These are phyloP conservation scores for Pelodytes ibericus DNA, from an alignment of 2,797 vertebrate species.

Conservation along the genomic window DNA sequence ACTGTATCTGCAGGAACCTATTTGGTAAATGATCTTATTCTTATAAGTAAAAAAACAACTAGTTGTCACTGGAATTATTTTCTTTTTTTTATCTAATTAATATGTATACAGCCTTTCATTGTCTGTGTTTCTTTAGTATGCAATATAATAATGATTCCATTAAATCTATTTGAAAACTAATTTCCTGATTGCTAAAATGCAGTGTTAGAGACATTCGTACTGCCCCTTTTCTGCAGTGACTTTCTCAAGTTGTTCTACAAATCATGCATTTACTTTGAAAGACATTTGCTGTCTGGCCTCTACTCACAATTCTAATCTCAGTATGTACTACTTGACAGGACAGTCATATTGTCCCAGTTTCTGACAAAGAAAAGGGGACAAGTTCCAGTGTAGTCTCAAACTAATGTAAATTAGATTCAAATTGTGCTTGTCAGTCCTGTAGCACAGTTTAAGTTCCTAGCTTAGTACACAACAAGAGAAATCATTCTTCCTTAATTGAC, in stretches of 20 bases:
- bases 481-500: background rate
- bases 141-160: background rate
- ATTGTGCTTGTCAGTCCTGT: constrained; percentile 10
- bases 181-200: constrained; percentile 16
- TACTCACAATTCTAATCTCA: constrained; percentile 50
- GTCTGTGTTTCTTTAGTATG: background rate
- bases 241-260: constrained; percentile 34
- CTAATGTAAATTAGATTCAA: constrained; percentile 46
- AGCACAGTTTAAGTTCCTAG: background rate
- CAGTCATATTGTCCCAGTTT: constrained; percentile 50
- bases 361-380: constrained; percentile 26
- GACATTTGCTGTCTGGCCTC: constrained; percentile 43
- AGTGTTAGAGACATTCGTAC: constrained; percentile 8
- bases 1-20: background rate
- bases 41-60: background rate
- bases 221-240: constrained; percentile 22
- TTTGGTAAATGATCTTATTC: background rate
- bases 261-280: constrained; percentile 45
- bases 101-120: background rate
- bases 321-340: constrained; percentile 46
- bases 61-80: background rate
- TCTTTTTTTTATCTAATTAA: background rate
- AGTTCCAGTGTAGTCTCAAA: constrained; percentile 22
- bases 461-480: background rate
- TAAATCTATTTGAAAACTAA: background rate